Percentiles rank a stretch among this genome's conserved stretches.
Conservation (phyloP, 2,797 vertebrate species). For the Capromys pilorides region DNA sequence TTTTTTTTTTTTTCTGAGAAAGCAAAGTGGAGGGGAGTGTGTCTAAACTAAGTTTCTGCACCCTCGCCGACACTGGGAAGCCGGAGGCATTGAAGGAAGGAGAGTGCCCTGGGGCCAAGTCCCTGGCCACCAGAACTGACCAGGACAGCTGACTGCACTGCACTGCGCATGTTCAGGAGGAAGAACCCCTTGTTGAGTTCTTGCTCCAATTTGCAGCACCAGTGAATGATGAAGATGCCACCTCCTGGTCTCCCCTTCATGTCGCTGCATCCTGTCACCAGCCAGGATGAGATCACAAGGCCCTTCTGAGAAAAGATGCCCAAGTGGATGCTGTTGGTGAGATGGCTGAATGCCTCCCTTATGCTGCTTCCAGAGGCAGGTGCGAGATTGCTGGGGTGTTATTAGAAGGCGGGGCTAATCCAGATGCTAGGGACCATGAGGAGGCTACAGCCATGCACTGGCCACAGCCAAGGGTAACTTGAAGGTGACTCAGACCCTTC, state of each 20-base stretch:
- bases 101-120: constrained; percentile 79
- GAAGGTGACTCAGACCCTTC: constrained; percentile 94
- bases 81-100: constrained; percentile 89
- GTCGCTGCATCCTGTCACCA: too few species aligned
- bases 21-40: constrained; percentile 88
- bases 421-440: constrained; percentile 93
- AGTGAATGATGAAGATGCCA: constrained; percentile 93
- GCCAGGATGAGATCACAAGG: too few species aligned
- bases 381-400: constrained; percentile 95
- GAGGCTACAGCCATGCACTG: constrained; percentile 94
- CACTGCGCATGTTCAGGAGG: constrained; percentile 99
- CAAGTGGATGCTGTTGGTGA: too few species aligned
- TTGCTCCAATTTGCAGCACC: constrained; percentile 92
- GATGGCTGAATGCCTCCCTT: constrained; percentile 82
- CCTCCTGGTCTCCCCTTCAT: too few species aligned
- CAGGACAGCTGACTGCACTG: constrained; percentile 94
- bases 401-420: constrained; percentile 93
- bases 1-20: not conserved
- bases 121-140: constrained; percentile 90
- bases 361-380: constrained; percentile 96
- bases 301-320: too few species aligned
- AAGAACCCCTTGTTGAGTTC: constrained; percentile 91
- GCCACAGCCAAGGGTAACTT: constrained; percentile 96
- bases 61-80: constrained; percentile 91
- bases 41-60: constrained; percentile 93